Evolutionary conservation across 2,888 invertebrate species (phyloP).

Genomic region (Lasioglossum calceatum): DNA sequence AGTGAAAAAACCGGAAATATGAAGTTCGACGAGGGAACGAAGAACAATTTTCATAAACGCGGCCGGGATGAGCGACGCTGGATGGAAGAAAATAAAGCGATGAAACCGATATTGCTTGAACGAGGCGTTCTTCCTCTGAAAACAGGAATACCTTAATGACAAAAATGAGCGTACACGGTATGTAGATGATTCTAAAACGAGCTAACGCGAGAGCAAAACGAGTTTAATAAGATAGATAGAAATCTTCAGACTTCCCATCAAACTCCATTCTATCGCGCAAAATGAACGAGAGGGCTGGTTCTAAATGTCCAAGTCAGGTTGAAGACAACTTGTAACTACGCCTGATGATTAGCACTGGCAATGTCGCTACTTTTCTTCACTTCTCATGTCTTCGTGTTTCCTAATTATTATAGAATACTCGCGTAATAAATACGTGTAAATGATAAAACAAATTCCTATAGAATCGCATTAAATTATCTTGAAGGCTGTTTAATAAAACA

Average conservation of each 20-base stretch:
- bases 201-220: neutral
- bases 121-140: constrained; percentile 44
- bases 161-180: constrained; percentile 35
- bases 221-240: constrained; percentile 12
- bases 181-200: constrained; percentile 7
- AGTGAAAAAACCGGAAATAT: constrained; percentile 10
- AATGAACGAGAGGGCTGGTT: neutral
- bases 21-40: constrained; percentile 20
- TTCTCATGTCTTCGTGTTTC: neutral
- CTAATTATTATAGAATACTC: neutral
- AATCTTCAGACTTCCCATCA: constrained; percentile 13
- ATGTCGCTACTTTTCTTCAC: neutral
- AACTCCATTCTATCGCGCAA: neutral
- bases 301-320: neutral
- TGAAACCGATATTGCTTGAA: constrained; percentile 26
- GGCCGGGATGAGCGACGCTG: constrained; percentile 1
- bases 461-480: neutral
- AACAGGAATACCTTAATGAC: constrained; percentile 48
- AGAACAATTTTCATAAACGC: constrained; percentile 13
- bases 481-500: neutral
- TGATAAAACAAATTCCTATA: neutral
- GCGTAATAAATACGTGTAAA: neutral
- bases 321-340: neutral
- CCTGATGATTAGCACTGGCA: neutral
- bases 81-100: constrained; percentile 1